Evolutionary conservation across 2,797 vertebrate genomes (phyloP), one percentile per base, ranked within the genome.

Genomic region (Chromobotia macracanthus): DNA sequence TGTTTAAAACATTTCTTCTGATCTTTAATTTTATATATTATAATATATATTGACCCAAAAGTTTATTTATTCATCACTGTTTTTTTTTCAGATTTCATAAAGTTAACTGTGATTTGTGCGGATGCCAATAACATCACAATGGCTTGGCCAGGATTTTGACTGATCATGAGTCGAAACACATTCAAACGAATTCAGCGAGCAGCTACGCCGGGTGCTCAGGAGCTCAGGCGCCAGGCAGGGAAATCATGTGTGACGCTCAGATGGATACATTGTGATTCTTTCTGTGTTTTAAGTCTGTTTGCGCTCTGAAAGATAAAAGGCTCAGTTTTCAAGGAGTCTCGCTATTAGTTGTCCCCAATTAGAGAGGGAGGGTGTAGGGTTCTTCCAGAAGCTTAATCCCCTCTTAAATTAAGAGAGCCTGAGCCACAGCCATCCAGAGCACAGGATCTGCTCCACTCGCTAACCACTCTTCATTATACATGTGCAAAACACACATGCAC

Each of bases 341-440:
- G 83, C 88, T 89, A 89, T 90, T 91, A 91, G 88, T 89, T 87
- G 66, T 83, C 86, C 84, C 89, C 90, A 91, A 90, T 93, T 92
- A 91, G 81, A 86, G 85, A 69, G 77, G 77, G 82, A 82, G 79
- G 70, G 69, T 79, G 76, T 73, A 81, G 75, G 70, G 70, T 83
- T 80, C 81, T 78, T 75, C 72, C 67, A 72, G 72, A 28, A 69
- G 63, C 80, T 83, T 88, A 88, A 87, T 88, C 87, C 87, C 78
- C 83, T 86, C 81, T 87, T 86, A 86, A 91, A 89, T 87, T 86
- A 87, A 87, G 84, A 88, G 83, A 86, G 86, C 85, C 74, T 19
- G 80, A 84, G 85, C 75, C 84, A 80, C 60, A 79, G 84, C 78
- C 85, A 80, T 73, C 74, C 53, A 81, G 79, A 63, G 80, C 83